Conservation (phyloP, 2,797 vertebrate genomes). For the Pangasius mekongensis region DNA sequence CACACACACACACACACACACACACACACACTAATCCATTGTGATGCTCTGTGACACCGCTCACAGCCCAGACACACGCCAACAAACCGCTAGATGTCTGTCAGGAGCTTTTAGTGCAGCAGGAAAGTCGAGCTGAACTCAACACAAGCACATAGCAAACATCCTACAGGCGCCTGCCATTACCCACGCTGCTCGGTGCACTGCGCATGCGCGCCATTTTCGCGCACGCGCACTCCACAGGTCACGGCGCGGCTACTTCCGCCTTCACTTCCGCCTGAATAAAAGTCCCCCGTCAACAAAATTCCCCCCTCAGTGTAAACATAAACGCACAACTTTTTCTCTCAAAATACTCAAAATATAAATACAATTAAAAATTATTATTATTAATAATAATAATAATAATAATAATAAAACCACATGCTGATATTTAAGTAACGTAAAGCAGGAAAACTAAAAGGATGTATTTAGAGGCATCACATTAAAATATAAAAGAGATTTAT, state of each 20-base stretch:
- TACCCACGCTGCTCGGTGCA: background rate
- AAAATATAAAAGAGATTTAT: background rate
- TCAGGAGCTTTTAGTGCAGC: background rate
- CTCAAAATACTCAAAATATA: background rate
- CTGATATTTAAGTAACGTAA: background rate
- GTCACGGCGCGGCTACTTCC: no score
- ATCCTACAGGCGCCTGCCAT: background rate
- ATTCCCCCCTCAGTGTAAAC: background rate
- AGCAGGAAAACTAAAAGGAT: background rate
- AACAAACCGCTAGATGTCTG: background rate
- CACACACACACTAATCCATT: conserved; percentile 3
- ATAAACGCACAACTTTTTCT: background rate
- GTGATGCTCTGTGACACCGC: background rate
- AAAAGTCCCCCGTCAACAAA: background rate
- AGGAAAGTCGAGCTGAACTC: background rate
- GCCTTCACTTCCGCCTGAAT: background rate
- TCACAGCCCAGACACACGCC: background rate
- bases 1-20: conserved; percentile 6
- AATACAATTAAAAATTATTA: background rate
- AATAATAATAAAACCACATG: background rate
- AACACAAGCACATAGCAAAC: background rate
- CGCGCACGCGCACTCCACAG: background rate
- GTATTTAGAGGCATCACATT: background rate
- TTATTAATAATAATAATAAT: no score
- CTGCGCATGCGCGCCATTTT: background rate